These are phyloP conservation scores for Anthrax anthrax DNA, from an alignment of 2,888 invertebrate species.

Conservation along the genomic window DNA sequence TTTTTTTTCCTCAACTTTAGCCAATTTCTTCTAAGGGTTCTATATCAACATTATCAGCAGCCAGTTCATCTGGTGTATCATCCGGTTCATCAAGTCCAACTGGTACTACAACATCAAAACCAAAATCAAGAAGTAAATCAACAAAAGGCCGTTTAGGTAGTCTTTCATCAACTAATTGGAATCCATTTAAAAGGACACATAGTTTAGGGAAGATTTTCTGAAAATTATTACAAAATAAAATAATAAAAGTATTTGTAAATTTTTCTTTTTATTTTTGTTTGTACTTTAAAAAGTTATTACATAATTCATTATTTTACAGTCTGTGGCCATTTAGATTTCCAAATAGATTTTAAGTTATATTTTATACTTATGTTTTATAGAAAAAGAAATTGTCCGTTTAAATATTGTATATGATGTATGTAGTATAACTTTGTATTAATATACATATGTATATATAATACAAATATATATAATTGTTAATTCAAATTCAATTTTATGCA, in stretches of 20 bases:
- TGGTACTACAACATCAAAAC: conserved; percentile 28
- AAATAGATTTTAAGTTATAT: background rate
- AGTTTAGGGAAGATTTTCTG: conserved; percentile 34
- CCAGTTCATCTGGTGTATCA: conserved; percentile 33
- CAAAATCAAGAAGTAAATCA: conserved; percentile 27
- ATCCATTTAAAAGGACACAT: conserved; percentile 33
- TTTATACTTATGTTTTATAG: too few relatives aligned
- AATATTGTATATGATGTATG: too few relatives aligned
- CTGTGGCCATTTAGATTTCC: conserved; percentile 9
- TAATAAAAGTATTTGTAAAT: background rate
- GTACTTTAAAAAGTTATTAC: too few relatives aligned
- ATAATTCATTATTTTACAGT: conserved; percentile 1
- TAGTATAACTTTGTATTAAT: too few relatives aligned
- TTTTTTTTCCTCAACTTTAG: conserved; percentile 15
- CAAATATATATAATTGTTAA: too few relatives aligned
- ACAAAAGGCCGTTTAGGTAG: conserved; percentile 30
- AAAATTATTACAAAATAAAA: conserved; percentile 2
- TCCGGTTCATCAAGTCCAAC: conserved; percentile 33
- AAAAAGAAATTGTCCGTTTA: too few relatives aligned
- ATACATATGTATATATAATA: too few relatives aligned
- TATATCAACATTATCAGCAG: conserved; percentile 32
- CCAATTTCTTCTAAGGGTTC: conserved; percentile 33
- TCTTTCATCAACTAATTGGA: conserved; percentile 32
- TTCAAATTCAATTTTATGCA: too few relatives aligned
- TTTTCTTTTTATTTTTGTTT: background rate